Evolutionary conservation across 2,113 vertebrate species (phyloP).

Genomic region (Anolis carolinensis): DNA sequence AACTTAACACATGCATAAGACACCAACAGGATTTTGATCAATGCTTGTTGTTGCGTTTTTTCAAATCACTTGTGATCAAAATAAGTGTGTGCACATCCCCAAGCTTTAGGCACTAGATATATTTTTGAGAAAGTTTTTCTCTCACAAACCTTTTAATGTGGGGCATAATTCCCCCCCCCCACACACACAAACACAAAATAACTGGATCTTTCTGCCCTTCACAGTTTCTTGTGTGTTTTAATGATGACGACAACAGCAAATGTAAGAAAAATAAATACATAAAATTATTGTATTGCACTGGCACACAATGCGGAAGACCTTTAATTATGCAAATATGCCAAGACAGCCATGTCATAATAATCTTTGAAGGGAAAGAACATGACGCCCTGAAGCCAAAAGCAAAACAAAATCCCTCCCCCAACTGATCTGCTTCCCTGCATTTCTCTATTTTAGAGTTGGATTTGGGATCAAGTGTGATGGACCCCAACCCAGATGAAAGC

Average conservation of each 20-base stretch:
- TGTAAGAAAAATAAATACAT: neutral
- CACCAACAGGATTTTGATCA: too few relatives aligned
- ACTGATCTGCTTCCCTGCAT: conserved; percentile 12
- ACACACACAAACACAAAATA: too few relatives aligned
- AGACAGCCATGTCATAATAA: conserved; percentile 2
- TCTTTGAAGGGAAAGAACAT: conserved; percentile 26
- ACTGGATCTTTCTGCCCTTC: neutral
- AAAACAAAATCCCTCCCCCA: neutral
- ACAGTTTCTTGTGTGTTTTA: neutral
- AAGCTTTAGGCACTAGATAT: too few relatives aligned
- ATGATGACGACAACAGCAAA: neutral
- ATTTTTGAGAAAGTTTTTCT: too few relatives aligned
- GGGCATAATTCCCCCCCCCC: neutral
- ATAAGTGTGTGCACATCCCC: too few relatives aligned
- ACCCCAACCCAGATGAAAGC: conserved; percentile 7
- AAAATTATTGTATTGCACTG: neutral
- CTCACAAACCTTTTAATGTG: neutral
- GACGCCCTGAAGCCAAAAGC: neutral
- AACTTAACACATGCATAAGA: too few relatives aligned
- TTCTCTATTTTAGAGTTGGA: neutral
- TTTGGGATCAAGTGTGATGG: neutral
- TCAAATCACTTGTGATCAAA: too few relatives aligned
- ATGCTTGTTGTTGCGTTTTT: too few relatives aligned
- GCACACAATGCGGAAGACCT: neutral
- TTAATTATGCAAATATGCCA: conserved; percentile 13